These are phyloP conservation scores for Indicator indicator DNA, from an alignment of 2,113 vertebrate species.

Conservation along the genomic window DNA sequence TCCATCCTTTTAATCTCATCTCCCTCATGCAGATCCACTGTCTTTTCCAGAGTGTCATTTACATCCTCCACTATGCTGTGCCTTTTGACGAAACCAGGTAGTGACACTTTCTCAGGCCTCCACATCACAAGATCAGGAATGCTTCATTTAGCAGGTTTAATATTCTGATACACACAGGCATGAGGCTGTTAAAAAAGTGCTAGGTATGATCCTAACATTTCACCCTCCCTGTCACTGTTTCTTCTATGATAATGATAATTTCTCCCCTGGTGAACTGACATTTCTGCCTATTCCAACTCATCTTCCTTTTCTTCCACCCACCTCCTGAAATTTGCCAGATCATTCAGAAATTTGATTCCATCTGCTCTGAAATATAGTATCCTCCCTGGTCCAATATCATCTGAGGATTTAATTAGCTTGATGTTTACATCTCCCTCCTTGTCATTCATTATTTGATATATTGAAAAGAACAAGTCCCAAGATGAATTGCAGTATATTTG, in stretches of 20 bases:
- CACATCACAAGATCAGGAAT: background rate
- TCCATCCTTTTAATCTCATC: background rate
- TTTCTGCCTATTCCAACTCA: background rate
- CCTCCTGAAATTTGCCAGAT: background rate
- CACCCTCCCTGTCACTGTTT: background rate
- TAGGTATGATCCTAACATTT: background rate
- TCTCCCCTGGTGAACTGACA: background rate
- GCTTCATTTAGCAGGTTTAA: background rate
- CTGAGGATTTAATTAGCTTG: constrained; percentile 18
- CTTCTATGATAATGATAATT: background rate
- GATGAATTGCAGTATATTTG: background rate
- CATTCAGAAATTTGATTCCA: constrained; percentile 12
- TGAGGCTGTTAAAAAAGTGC: background rate
- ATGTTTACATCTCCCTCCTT: constrained; percentile 13
- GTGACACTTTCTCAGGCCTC: background rate
- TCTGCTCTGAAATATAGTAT: background rate
- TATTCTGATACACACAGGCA: background rate
- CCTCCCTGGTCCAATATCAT: background rate
- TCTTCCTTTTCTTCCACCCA: background rate
- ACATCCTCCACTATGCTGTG: background rate
- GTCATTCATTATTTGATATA: background rate
- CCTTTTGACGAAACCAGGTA: background rate
- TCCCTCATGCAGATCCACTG: background rate
- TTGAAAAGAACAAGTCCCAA: background rate
- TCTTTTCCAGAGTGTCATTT: background rate